These are phyloP conservation scores for Salticus scenicus DNA, from an alignment of 2,888 invertebrate genomes.

Conservation along the genomic window DNA sequence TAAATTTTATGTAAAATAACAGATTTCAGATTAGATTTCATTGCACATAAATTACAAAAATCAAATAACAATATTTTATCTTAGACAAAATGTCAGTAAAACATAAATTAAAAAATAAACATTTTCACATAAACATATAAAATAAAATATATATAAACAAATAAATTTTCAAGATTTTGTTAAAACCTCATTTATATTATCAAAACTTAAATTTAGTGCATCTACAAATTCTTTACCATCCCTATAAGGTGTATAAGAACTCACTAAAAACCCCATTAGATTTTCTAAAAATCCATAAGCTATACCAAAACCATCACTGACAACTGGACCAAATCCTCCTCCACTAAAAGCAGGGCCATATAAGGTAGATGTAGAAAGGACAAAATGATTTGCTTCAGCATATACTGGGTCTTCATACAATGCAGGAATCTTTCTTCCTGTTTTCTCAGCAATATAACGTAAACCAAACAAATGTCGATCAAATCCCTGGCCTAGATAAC, in stretches of 20 bases:
- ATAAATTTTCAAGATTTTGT: conserved; percentile 17
- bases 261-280: conserved; percentile 87
- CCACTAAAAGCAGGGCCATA: conserved; percentile 88
- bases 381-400: conserved; percentile 87
- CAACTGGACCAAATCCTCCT: conserved; percentile 96
- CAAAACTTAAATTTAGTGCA: conserved; percentile 83
- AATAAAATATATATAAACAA: neutral
- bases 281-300: conserved; percentile 91
- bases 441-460: conserved; percentile 81
- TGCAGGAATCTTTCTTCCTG: conserved; percentile 79
- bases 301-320: conserved; percentile 91
- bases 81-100: neutral
- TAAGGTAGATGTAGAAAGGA: conserved; percentile 95
- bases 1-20: neutral
- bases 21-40: neutral
- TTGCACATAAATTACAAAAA: conserved; percentile 11
- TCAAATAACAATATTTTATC: neutral
- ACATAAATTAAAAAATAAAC: neutral
- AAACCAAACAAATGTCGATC: conserved; percentile 96
- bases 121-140: neutral
- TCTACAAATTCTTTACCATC: conserved; percentile 84
- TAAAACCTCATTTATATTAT: conserved; percentile 80
- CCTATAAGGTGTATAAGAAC: conserved; percentile 84
- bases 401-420: conserved; percentile 87
- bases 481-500: conserved; percentile 91